phyloP scores from a whole-genome alignment of 92 coral and sea anemone genomes.

The Siderastrea siderea region DNA sequence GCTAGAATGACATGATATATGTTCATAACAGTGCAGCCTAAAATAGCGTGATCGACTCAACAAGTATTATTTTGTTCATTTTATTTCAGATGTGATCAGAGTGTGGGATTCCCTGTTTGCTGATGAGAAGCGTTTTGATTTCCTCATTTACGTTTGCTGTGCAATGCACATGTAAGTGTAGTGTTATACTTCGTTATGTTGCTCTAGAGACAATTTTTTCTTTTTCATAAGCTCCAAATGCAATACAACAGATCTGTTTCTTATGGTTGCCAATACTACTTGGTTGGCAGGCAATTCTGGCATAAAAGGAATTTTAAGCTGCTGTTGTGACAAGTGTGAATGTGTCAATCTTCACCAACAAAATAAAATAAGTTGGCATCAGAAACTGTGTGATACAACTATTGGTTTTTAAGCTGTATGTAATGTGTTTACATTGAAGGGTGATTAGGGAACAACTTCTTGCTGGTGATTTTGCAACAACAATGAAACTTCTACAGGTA shows the following conservation, averaged over 20 bases:
- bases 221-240: too few species aligned
- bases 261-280: too few species aligned
- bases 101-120: constrained; percentile 98
- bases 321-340: too few species aligned
- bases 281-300: too few species aligned
- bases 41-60: neutral
- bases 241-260: too few species aligned
- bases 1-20: too few species aligned
- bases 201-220: too few species aligned
- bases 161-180: constrained; percentile 96
- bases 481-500: constrained; percentile 97
- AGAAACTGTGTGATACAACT: too few species aligned
- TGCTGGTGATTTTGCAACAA: constrained; percentile 94
- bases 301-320: too few species aligned
- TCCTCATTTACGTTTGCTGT: constrained; percentile 94
- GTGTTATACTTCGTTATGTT: neutral
- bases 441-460: constrained; percentile 92
- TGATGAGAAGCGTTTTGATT: constrained; percentile 95
- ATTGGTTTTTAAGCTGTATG: too few species aligned
- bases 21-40: neutral
- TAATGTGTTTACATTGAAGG: constrained; percentile 44
- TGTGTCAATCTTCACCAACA: too few species aligned
- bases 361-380: too few species aligned
- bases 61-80: neutral
- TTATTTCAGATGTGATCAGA: constrained; percentile 91